Conservation (phyloP, 2,113 vertebrate genomes). For the Pluvialis apricaria region DNA sequence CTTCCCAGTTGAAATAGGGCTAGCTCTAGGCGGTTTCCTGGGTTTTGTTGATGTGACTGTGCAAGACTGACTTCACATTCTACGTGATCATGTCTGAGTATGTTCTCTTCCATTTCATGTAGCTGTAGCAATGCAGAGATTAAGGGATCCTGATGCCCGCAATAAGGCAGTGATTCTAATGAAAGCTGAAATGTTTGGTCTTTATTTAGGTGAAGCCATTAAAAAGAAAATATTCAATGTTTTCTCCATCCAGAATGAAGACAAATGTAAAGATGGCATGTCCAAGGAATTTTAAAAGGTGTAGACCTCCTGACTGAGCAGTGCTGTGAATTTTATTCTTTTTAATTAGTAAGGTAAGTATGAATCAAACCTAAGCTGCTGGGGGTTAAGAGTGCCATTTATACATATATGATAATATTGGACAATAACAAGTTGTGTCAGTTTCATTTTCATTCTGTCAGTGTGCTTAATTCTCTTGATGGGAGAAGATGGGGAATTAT, state of each 20-base stretch:
- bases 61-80: background rate
- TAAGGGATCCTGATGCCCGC: background rate
- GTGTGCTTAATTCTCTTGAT: background rate
- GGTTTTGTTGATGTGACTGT: background rate
- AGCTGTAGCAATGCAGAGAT: background rate
- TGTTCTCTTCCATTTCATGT: background rate
- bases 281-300: conserved; percentile 81
- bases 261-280: conserved; percentile 79
- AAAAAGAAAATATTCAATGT: conserved; percentile 20
- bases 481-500: background rate
- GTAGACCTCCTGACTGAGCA: conserved; percentile 81
- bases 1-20: background rate
- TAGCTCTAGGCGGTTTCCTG: background rate
- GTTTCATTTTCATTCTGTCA: background rate
- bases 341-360: conserved; percentile 72
- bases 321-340: conserved; percentile 19
- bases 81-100: background rate
- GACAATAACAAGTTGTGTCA: background rate
- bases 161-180: background rate
- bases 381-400: background rate
- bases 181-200: background rate
- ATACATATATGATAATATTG: background rate
- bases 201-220: background rate
- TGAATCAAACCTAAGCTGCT: background rate
- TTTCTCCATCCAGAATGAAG: conserved; percentile 76